phyloP scores from a whole-genome alignment of 30 jellyfish, hydroid and myxozoan species.

The Hydra vulgaris region DNA sequence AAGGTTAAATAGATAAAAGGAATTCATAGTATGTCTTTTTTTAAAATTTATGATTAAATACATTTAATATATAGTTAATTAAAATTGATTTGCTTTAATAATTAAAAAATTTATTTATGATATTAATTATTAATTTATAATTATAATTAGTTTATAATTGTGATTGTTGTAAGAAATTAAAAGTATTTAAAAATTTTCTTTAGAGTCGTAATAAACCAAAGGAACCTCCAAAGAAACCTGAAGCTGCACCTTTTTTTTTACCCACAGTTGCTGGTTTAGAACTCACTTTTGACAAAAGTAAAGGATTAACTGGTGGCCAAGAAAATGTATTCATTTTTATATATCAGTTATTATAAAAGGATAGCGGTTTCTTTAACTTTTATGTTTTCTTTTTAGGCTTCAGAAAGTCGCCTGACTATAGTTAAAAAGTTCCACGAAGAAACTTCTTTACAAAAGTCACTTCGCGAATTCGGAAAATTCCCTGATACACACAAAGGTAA shows the following conservation, averaged over 20 bases:
- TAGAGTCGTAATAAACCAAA: conserved; percentile 85
- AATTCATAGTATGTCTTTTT: too few species aligned
- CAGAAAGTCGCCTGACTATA: background rate
- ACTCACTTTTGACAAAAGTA: conserved; percentile 50
- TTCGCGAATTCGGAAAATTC: background rate
- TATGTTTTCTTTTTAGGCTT: background rate
- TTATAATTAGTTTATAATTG: too few species aligned
- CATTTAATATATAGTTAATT: too few species aligned
- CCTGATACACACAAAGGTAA: background rate
- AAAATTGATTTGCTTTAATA: too few species aligned
- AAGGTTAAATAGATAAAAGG: too few species aligned
- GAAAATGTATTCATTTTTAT: background rate
- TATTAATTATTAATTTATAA: too few species aligned
- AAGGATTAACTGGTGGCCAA: background rate
- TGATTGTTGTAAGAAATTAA: background rate
- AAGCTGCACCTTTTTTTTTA: conserved; percentile 95
- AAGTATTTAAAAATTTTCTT: background rate
- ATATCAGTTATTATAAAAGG: background rate
- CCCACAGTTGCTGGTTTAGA: conserved; percentile 82
- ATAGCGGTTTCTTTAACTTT: background rate
- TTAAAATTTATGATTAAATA: too few species aligned
- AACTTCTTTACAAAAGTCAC: background rate
- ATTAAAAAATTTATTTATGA: too few species aligned
- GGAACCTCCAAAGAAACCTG: conserved; percentile 87
- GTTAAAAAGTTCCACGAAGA: background rate